Evolutionary conservation across 2,888 invertebrate genomes (phyloP).

Genomic region (Hypsopygia costalis): DNA sequence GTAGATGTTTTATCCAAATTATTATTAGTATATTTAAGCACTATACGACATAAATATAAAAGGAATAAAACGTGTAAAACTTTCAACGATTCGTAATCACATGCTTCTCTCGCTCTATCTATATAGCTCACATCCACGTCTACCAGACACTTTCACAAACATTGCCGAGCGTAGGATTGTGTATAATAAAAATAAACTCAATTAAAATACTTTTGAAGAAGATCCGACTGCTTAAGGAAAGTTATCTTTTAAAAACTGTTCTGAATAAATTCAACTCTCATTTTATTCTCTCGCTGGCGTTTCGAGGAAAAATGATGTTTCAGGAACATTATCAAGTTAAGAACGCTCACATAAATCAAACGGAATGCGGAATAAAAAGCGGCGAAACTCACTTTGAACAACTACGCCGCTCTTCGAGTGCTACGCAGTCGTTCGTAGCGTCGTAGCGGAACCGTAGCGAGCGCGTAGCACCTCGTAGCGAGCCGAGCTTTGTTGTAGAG

Average conservation of each 20-base stretch:
- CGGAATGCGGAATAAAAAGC: constrained; percentile 3
- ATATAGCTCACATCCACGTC: too few relatives aligned
- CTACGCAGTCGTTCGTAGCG: neutral
- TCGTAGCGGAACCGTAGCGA: neutral
- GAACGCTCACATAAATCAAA: constrained; percentile 9
- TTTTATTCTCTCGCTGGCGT: neutral
- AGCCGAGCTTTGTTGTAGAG: too few relatives aligned
- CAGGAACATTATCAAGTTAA: neutral
- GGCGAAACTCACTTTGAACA: neutral
- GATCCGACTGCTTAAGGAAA: neutral
- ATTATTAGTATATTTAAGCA: too few relatives aligned
- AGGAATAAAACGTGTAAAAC: too few relatives aligned
- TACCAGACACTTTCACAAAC: too few relatives aligned
- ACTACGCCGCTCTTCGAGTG: neutral
- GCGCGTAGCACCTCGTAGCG: neutral
- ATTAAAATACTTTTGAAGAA: neutral
- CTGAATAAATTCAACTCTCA: neutral
- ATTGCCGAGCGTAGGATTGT: too few relatives aligned
- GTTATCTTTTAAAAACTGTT: neutral
- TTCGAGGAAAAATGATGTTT: neutral
- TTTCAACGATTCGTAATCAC: too few relatives aligned
- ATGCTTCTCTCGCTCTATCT: too few relatives aligned
- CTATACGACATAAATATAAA: too few relatives aligned
- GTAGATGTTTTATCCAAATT: too few relatives aligned
- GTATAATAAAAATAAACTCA: neutral